A percentile compares a stretch with the other conserved stretches of the same genome.
Conservation (phyloP, 2,797 vertebrate genomes). For the Sebastes glaucus region DNA sequence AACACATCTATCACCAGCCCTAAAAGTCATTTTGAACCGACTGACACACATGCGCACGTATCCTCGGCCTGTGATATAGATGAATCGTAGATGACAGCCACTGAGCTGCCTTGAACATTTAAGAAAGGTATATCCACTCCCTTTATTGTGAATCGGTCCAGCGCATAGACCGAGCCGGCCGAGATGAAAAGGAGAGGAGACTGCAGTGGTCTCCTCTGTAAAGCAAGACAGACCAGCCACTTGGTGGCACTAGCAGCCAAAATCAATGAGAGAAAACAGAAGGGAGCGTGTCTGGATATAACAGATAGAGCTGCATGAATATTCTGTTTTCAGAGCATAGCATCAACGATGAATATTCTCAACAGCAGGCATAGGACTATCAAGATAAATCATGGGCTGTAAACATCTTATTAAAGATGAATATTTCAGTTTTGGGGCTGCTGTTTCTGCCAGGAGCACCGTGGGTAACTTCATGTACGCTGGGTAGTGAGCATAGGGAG, state of each 20-base stretch:
- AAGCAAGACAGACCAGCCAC: slow-evolving; percentile 59
- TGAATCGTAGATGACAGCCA: slow-evolving; percentile 40
- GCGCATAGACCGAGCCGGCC: slow-evolving; percentile 6
- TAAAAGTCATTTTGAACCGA: slow-evolving; percentile 62
- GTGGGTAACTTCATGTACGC: slow-evolving; percentile 33
- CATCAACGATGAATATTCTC: slow-evolving; percentile 43
- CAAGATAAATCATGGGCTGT: slow-evolving; percentile 62
- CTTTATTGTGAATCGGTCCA: slow-evolving; percentile 26
- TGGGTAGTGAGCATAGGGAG: not conserved
- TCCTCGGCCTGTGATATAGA: slow-evolving; percentile 29
- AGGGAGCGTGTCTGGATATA: slow-evolving; percentile 19
- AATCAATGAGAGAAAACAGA: slow-evolving; percentile 66
- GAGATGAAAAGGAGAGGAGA: slow-evolving; percentile 17
- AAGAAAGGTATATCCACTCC: slow-evolving; percentile 21
- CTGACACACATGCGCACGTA: slow-evolving; percentile 44
- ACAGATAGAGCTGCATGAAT: slow-evolving; percentile 48
- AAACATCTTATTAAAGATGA: slow-evolving; percentile 63
- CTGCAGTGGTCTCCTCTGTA: slow-evolving; percentile 44
- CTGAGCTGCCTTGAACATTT: slow-evolving; percentile 31
- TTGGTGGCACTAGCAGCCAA: slow-evolving; percentile 85
- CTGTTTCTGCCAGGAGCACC: slow-evolving; percentile 41
- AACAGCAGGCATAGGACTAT: slow-evolving; percentile 50
- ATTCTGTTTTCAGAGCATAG: slow-evolving; percentile 44
- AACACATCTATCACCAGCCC: slow-evolving; percentile 58
- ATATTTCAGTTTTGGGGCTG: slow-evolving; percentile 57